Base-by-base conservation (phyloP, 1,140 invertebrate species). In the Tribolium castaneum region DNA sequence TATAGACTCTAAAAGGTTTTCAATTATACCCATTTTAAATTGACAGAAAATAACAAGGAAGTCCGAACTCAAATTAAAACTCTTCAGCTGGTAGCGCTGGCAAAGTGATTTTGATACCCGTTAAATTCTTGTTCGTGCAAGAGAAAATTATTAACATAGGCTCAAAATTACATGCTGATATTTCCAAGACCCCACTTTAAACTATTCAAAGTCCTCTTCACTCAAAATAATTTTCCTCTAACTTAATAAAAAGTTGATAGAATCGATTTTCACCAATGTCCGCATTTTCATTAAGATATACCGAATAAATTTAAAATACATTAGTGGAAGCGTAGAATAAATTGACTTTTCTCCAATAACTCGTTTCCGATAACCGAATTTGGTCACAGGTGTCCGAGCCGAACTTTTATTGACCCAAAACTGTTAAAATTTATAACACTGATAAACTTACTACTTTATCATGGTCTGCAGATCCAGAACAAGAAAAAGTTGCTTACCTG, bases 1-100 rank as follows among this genome's bases (percentile, higher is more conserved):
- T 25, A 22, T 19, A 25, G 19, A 9, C 54, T 22, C 39, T 45
- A 45, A 45, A 45, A 22, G 54, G 54, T 6, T 59, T 59, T 25
- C 13, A 59, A 59, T 59, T 59, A 59, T 59, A 59, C 16, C 3
- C 1, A 59, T 59, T 10, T 59, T 22, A 59, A 59, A 45, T 45
- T 45, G 39, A 45, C 39, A 45, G 39, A 45, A 45, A 45, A 45
- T 45, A 45, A 45, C 39, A 45, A 45, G 39, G 39, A 45, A 45
- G 39, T 9, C n/a, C 39, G 5, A 45, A 9, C n/a, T 9, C 39
- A n/a, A 45, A 45, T 45, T 45, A 45, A 9, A 45, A 9, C 9
- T 9, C n/a, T 45, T 45, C 39, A 45, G 39, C 39, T 45, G 39
- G 39, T 45, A 9, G 39, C 39, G 39, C 39, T 45, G 3, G 9